Evolutionary conservation across 2,888 invertebrate genomes (phyloP).

Genomic region (Polydrusus tereticollis): DNA sequence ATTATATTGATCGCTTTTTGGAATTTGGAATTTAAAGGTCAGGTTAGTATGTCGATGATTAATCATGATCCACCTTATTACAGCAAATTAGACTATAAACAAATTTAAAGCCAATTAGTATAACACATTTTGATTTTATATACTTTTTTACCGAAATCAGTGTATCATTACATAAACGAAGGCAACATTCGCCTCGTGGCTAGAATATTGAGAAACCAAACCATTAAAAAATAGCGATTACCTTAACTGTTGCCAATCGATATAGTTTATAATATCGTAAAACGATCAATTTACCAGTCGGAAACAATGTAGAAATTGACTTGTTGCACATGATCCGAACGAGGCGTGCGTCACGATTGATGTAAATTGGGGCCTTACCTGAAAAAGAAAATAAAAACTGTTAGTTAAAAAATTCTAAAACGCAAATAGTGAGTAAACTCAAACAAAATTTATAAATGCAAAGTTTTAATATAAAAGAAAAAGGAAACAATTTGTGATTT

Average conservation of each 20-base stretch:
- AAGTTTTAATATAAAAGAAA: too few species aligned
- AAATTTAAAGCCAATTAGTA: background rate
- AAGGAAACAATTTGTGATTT: too few species aligned
- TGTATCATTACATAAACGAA: conserved; percentile 10
- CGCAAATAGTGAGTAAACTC: background rate
- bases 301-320: conserved; percentile 46
- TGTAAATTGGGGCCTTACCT: conserved; percentile 43
- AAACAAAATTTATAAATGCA: too few species aligned
- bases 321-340: conserved; percentile 43
- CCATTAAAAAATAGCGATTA: conserved; percentile 26
- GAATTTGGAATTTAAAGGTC: too few species aligned
- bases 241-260: conserved; percentile 36
- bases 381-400: conserved; percentile 25
- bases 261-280: conserved; percentile 37
- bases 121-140: background rate
- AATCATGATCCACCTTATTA: too few species aligned
- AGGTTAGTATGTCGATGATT: too few species aligned
- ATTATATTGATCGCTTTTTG: too few species aligned
- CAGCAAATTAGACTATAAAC: too few species aligned
- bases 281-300: conserved; percentile 39
- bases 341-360: conserved; percentile 45
- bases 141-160: background rate
- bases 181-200: conserved; percentile 16
- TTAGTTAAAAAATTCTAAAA: background rate
- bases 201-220: conserved; percentile 13